Evolutionary conservation across 1,140 invertebrate genomes (phyloP).

Genomic region (Melanaphis sacchari): DNA sequence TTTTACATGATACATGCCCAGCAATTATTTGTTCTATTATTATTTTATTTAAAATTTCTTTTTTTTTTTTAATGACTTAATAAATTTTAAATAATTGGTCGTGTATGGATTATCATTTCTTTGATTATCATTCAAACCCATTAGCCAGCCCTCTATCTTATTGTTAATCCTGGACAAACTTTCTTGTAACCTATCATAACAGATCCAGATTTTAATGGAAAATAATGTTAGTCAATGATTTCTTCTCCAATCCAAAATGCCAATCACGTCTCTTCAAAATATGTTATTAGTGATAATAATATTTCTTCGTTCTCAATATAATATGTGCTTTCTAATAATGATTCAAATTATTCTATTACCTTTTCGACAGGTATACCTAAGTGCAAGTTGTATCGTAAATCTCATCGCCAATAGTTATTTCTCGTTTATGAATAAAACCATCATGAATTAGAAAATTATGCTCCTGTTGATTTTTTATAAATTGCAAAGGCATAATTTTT

Average conservation of each 20-base stretch:
- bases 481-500: not conserved
- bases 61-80: not conserved
- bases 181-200: not conserved
- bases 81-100: not conserved
- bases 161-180: not conserved
- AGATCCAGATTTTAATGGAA: conserved; percentile 52
- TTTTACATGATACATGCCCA: not conserved
- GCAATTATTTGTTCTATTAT: not conserved
- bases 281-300: conserved; percentile 32
- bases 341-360: not conserved
- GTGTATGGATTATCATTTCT: not conserved
- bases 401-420: not conserved
- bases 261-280: conserved; percentile 59
- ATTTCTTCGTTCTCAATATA: not conserved
- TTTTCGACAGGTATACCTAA: not conserved
- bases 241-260: conserved; percentile 24
- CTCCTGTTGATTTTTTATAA: not conserved
- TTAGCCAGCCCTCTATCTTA: not conserved
- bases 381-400: not conserved
- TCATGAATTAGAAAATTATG: not conserved
- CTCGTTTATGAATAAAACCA: not conserved
- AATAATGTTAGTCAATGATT: conserved; percentile 49
- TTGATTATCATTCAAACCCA: not conserved
- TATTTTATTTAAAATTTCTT: not conserved
- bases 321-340: not conserved